Evolutionary conservation across 1,140 invertebrate species (phyloP), one percentile per base, ranked within the genome.

Genomic region (Drosophila miranda): DNA sequence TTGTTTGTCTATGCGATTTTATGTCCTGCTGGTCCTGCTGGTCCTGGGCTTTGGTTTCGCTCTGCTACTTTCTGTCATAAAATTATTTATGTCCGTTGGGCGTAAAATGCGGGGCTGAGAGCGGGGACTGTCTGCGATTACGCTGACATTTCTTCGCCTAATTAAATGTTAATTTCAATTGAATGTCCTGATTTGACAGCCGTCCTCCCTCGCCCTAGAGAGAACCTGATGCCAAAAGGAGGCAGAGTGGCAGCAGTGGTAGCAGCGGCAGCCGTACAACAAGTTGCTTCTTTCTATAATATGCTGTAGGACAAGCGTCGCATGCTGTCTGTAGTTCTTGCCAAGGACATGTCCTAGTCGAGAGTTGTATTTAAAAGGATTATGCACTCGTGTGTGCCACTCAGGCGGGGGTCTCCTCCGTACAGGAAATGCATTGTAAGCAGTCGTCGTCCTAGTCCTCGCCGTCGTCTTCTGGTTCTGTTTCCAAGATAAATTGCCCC

Each of bases 111-210:
- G 48, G 78, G 58, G 43, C 70, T 44, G 14, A 14, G 34, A 38
- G 11, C 38, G 52, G 60, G 58, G 70, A 64, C 50, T 42, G 77
- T 41, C 52, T 52, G 73, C 74, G 73, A 76, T 75, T 60, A 48
- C 53, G 51, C 64, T 62, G 51, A 54, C 59, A 66, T 76, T 86
- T 79, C 82, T 63, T 43, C 69, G 43, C 69, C 73, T 75, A 86
- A 84, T 84, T 84, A 84, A 86, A 86, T 86, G 81, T 81, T 81
- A 73, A 81, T 81, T 86, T 76, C 77, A 62, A 84, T 81, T 81
- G 82, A 80, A 78, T 78, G 66, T 53, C 53, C 53, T 68, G 50
- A 78, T 74, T 78, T 62, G 3, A 41, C 67, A 56, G 44, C 4
- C 26, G 43, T 49, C 9, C 13, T 2, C 14, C 14, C 34, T 9